Evolutionary conservation across 2,113 vertebrate genomes (phyloP), one percentile per base, ranked within the genome.

Genomic region (Cynopterus brachyotis): DNA sequence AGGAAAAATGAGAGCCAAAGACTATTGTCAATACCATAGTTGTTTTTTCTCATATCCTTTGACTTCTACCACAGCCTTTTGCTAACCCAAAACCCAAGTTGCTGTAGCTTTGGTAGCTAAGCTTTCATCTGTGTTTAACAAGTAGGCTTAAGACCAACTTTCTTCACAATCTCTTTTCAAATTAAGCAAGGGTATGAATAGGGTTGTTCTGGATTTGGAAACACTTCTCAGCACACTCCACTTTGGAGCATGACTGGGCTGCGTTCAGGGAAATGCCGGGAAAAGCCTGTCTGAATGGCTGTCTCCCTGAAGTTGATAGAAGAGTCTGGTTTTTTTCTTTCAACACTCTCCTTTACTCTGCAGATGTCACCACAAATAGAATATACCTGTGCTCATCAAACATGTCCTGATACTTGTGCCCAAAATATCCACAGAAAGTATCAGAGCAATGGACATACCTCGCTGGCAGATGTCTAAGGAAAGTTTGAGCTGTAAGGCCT

Each of bases 391-490:
- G 42, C 72, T 94, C 62, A 32, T 62, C 82, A 93, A 95, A 88
- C 91, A 79, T 86, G 76, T 55, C 53, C 91, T 96, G 66, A 96
- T 26, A 53, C 93, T 96, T 83, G 66, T 97, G 72, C 79, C 82
- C 40, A 40, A 89, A 95, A 95, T 97, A 97, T 42, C 55, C 50
- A 42, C 40, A 66, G 89, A 89, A 75, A 76, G 30, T 75, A 47
- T 40, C 78, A 86, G 26, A 64, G 50, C 42, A 83, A 26, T 75
- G 85, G 89, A 45, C 50, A 78, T 72, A 78, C 30, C 70, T 96
- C 81, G 24, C 50, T 72, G 89, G 66, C 24, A 69, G 28, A 57
- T 62, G 22, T 81, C 64, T 97, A 82, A 50, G 86, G 79, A 94
- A 81, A 66, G 60, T 69, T 32, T 19, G 37, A 75, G 84, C 28